Conservation (phyloP, 2,113 vertebrate species). For the Scophthalmus maximus region DNA sequence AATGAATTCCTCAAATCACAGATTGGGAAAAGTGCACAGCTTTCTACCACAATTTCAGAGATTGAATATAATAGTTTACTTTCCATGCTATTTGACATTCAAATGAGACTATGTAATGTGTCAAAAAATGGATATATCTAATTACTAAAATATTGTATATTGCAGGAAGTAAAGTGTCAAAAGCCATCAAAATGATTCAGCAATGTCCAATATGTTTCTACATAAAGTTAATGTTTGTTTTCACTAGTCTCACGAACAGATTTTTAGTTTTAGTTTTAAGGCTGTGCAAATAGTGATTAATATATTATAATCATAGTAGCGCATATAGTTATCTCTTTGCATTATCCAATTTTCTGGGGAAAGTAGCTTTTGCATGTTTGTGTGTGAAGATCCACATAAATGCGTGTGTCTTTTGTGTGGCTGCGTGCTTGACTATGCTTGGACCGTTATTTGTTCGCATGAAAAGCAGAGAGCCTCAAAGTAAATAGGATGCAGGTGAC, state of each 20-base stretch:
- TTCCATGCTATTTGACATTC: background rate
- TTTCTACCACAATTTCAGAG: background rate
- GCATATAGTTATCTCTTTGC: background rate
- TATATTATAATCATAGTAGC: conserved; percentile 1
- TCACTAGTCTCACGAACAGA: too few species aligned
- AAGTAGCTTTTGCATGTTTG: background rate
- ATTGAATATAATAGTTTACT: background rate
- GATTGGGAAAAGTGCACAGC: conserved; percentile 3
- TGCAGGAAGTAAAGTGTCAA: background rate
- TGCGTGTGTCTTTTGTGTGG: background rate
- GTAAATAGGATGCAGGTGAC: conserved; percentile 63
- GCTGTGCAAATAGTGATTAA: background rate
- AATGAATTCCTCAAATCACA: conserved; percentile 2
- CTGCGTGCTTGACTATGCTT: conserved; percentile 22
- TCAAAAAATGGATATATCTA: background rate
- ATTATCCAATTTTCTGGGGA: background rate
- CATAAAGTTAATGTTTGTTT: too few species aligned
- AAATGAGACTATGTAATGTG: background rate
- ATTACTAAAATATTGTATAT: background rate
- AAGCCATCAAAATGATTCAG: background rate
- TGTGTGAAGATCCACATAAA: conserved; percentile 1
- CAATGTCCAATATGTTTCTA: background rate
- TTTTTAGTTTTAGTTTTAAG: too few species aligned
- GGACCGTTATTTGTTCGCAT: conserved; percentile 41
- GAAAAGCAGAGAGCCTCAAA: conserved; percentile 33